Conservation (phyloP, 2,888 invertebrate genomes). For the Synanthedon formicaeformis region DNA sequence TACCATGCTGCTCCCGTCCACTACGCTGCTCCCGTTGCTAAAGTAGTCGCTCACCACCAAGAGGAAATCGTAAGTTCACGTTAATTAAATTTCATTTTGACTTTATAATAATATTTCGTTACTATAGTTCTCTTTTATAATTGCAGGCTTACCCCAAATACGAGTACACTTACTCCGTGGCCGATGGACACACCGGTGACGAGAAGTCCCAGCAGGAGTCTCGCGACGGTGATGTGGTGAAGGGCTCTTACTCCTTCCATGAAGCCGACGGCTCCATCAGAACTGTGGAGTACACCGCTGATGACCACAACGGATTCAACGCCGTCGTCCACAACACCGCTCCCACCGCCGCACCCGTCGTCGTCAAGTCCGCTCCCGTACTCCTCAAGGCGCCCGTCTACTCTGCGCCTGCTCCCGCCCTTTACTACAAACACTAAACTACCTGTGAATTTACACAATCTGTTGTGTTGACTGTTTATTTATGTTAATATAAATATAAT, state of each 20-base stretch:
- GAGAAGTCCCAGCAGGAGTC: slow-evolving; percentile 58
- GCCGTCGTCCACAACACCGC: slow-evolving; percentile 31
- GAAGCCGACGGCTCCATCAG: slow-evolving; percentile 63
- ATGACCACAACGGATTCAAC: slow-evolving; percentile 51
- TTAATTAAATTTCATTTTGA: neutral
- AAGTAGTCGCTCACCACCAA: slow-evolving; percentile 8
- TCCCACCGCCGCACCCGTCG: slow-evolving; percentile 18
- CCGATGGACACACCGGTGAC: slow-evolving; percentile 59
- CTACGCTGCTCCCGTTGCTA: slow-evolving; percentile 19
- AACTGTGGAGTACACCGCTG: slow-evolving; percentile 61
- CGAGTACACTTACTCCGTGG: slow-evolving; percentile 53
- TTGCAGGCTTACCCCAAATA: slow-evolving; percentile 54
- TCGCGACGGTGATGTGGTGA: slow-evolving; percentile 64
- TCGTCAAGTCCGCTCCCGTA: slow-evolving; percentile 10
- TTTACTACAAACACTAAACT: slow-evolving; percentile 13
- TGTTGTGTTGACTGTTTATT: neutral
- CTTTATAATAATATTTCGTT: too few relatives aligned
- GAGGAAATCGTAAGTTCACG: slow-evolving; percentile 4
- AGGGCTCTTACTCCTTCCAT: slow-evolving; percentile 66
- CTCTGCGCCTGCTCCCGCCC: slow-evolving; percentile 9
- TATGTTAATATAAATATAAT: neutral
- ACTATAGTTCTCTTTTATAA: neutral
- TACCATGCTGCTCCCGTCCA: slow-evolving; percentile 6
- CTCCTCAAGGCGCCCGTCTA: slow-evolving; percentile 9
- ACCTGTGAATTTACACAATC: slow-evolving; percentile 1